Conservation (phyloP, 2,113 vertebrate species). For the Callopanchax toddi region DNA sequence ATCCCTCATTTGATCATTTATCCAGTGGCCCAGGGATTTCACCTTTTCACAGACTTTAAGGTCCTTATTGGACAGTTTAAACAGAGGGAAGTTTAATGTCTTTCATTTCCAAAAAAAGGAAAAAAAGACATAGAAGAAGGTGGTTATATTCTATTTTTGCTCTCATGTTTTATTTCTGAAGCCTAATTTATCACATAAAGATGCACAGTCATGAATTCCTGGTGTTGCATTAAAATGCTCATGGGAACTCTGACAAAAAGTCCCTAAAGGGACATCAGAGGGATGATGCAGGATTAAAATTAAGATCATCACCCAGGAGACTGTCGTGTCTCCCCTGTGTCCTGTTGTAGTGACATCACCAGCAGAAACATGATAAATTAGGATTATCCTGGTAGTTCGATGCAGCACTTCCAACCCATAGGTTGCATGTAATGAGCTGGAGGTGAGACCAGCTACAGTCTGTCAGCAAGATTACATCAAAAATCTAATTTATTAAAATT, state of each 20-base stretch:
- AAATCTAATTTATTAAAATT: background rate
- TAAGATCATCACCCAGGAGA: background rate
- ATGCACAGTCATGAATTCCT: background rate
- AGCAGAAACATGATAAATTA: background rate
- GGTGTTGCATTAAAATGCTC: background rate
- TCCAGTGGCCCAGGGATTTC: too few species aligned
- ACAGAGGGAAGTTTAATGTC: too few species aligned
- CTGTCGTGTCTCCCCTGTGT: background rate
- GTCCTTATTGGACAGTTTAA: too few species aligned
- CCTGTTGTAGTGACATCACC: background rate
- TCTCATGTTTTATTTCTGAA: background rate
- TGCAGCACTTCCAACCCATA: background rate
- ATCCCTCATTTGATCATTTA: too few species aligned
- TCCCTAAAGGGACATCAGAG: background rate
- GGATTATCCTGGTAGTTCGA: background rate
- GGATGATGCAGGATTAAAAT: conserved; percentile 1
- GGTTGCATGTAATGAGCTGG: background rate
- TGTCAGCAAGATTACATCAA: background rate
- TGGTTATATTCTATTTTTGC: background rate
- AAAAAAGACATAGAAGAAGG: too few species aligned
- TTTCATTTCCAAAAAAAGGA: too few species aligned
- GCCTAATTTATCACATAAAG: background rate
- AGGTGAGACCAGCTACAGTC: background rate
- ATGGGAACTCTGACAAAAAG: background rate
- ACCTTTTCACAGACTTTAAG: too few species aligned